A percentile compares a stretch with the other conserved stretches of the same genome.
Evolutionary conservation across 2,797 vertebrate species (phyloP).

Genomic region (Notamacropus eugenii): DNA sequence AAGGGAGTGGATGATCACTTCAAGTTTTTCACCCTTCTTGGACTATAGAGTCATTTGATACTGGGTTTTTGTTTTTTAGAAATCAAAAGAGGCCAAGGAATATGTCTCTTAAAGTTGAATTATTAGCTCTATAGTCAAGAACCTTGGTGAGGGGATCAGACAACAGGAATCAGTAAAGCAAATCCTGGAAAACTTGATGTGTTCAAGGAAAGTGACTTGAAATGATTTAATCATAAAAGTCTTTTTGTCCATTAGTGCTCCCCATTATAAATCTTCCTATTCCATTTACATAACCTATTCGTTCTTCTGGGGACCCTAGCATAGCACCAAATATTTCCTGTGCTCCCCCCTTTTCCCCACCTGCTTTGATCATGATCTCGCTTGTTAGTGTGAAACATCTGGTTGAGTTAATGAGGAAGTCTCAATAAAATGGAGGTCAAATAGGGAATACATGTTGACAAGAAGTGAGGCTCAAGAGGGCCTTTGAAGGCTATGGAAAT

Average conservation of each 20-base stretch:
- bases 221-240: not conserved
- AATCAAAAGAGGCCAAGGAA: slow-evolving; percentile 30
- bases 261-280: not conserved
- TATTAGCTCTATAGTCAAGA: not conserved
- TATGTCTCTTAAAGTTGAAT: slow-evolving; percentile 40
- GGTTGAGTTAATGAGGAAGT: not conserved
- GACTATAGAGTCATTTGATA: not conserved
- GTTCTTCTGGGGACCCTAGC: not conserved
- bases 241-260: not conserved
- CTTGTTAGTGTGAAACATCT: not conserved
- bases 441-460: slow-evolving; percentile 6
- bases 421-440: not conserved
- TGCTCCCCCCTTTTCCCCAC: not conserved
- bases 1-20: not conserved
- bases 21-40: slow-evolving; percentile 34
- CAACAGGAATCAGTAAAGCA: slow-evolving; percentile 24
- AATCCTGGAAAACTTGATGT: slow-evolving; percentile 23
- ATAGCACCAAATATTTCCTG: not conserved
- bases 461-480: slow-evolving; percentile 2
- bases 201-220: not conserved
- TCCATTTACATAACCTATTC: not conserved
- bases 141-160: slow-evolving; percentile 28
- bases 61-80: slow-evolving; percentile 23
- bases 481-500: slow-evolving; percentile 37
- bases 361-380: not conserved